Evolutionary conservation across 23 tunicate species (phyloP).

Genomic region (Diplosoma virens): DNA sequence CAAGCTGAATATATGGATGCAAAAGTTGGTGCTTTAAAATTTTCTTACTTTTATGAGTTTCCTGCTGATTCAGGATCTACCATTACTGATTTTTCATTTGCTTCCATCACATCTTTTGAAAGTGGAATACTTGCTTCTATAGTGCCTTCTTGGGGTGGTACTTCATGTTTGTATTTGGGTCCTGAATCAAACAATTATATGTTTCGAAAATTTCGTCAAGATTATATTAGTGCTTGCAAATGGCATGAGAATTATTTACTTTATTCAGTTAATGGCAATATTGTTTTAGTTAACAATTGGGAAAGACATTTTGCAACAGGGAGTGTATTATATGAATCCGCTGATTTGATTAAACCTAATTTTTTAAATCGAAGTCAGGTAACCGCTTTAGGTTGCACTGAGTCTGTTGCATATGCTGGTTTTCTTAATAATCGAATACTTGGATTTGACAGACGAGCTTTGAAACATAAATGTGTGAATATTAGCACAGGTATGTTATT

Average conservation of each 20-base stretch:
- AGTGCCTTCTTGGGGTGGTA: neutral
- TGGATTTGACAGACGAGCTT: conserved; percentile 1
- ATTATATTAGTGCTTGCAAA: neutral
- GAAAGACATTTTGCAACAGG: neutral
- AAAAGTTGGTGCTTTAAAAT: neutral
- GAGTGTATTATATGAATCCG: neutral
- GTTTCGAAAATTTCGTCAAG: neutral
- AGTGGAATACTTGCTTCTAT: neutral
- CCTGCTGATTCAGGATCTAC: neutral
- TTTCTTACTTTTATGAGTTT: neutral
- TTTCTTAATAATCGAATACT: neutral
- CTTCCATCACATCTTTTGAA: neutral
- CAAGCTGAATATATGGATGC: neutral
- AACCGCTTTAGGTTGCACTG: neutral
- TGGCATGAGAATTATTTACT: conserved; percentile 2
- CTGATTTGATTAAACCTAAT: neutral
- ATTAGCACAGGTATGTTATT: neutral
- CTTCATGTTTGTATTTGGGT: neutral
- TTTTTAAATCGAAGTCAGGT: neutral
- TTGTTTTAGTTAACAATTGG: neutral
- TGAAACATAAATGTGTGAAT: neutral
- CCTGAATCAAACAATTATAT: neutral
- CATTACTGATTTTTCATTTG: conserved; percentile 17
- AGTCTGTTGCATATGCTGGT: neutral
- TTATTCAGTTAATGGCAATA: neutral